phyloP scores from a whole-genome alignment of 2,797 vertebrate species.

The Pseudomugil tenellus region DNA sequence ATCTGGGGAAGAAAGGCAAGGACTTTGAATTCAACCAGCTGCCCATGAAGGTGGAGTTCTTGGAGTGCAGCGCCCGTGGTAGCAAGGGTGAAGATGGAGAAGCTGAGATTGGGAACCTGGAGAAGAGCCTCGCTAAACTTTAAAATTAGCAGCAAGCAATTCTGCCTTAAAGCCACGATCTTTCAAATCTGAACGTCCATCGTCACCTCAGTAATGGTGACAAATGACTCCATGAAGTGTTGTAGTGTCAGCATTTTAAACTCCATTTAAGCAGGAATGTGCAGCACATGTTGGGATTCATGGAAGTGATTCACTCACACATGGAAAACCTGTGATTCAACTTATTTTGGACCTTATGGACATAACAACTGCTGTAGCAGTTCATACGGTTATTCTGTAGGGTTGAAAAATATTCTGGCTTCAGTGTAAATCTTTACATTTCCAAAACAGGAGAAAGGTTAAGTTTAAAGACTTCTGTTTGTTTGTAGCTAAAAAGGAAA shows the following conservation, averaged over 20 bases:
- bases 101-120: constrained; percentile 84
- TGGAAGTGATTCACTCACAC: constrained; percentile 8
- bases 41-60: constrained; percentile 90
- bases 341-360: constrained; percentile 4
- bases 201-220: constrained; percentile 18
- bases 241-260: constrained; percentile 6
- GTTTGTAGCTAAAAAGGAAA: constrained; percentile 13
- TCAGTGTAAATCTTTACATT: constrained; percentile 1
- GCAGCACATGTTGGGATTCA: constrained; percentile 10
- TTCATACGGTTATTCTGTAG: constrained; percentile 25
- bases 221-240: not conserved
- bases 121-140: constrained; percentile 89
- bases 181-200: constrained; percentile 16
- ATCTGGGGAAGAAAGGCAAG: constrained; percentile 93
- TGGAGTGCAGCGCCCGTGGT: constrained; percentile 92
- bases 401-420: constrained; percentile 32
- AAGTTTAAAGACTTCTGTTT: constrained; percentile 13
- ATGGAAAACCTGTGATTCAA: constrained; percentile 1
- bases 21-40: constrained; percentile 96
- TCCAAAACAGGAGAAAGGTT: constrained; percentile 19
- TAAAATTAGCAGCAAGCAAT: constrained; percentile 56
- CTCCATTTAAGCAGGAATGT: constrained; percentile 20
- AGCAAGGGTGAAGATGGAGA: constrained; percentile 83
- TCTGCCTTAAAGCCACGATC: constrained; percentile 22
- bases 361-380: not conserved